Conservation (phyloP, 2,113 vertebrate species). For the Nothobranchius kuhntae region DNA sequence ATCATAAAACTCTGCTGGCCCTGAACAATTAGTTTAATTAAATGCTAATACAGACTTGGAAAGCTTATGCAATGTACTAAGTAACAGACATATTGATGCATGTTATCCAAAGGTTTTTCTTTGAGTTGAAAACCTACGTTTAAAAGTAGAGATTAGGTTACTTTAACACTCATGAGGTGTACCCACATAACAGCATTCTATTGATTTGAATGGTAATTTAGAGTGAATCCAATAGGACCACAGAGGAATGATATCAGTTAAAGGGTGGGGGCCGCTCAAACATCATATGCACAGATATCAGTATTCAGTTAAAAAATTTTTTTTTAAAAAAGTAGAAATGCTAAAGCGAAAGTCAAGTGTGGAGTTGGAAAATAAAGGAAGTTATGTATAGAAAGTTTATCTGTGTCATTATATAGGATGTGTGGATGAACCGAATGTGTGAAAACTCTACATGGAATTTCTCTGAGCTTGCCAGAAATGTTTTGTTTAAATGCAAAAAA, state of each 20-base stretch:
- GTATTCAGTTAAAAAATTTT: slow-evolving; percentile 19
- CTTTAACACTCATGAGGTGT: slow-evolving; percentile 20
- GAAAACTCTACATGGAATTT: not conserved
- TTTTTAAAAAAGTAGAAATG: slow-evolving; percentile 23
- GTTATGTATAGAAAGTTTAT: slow-evolving; percentile 3
- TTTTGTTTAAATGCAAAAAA: not conserved
- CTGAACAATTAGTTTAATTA: too few relatives aligned
- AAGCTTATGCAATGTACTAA: too few relatives aligned
- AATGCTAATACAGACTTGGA: too few relatives aligned
- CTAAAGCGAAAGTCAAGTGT: slow-evolving; percentile 7
- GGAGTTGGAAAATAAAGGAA: not conserved
- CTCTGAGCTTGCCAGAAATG: slow-evolving; percentile 1
- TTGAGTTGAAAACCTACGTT: slow-evolving; percentile 10
- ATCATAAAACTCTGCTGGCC: too few relatives aligned
- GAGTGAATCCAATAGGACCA: slow-evolving; percentile 27
- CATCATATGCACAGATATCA: slow-evolving; percentile 31
- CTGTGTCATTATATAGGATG: slow-evolving; percentile 1
- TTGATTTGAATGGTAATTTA: slow-evolving; percentile 34
- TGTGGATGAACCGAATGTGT: slow-evolving; percentile 11
- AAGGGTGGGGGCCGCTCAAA: slow-evolving; percentile 29
- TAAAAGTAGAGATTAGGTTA: slow-evolving; percentile 6
- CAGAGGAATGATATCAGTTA: slow-evolving; percentile 34
- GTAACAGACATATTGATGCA: too few relatives aligned
- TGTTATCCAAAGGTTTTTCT: not conserved
- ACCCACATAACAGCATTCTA: slow-evolving; percentile 27